Percentiles rank a stretch among this genome's conserved stretches.
These are phyloP conservation scores for Scalopus aquaticus DNA, from an alignment of 2,113 vertebrate genomes.

Conservation along the genomic window DNA sequence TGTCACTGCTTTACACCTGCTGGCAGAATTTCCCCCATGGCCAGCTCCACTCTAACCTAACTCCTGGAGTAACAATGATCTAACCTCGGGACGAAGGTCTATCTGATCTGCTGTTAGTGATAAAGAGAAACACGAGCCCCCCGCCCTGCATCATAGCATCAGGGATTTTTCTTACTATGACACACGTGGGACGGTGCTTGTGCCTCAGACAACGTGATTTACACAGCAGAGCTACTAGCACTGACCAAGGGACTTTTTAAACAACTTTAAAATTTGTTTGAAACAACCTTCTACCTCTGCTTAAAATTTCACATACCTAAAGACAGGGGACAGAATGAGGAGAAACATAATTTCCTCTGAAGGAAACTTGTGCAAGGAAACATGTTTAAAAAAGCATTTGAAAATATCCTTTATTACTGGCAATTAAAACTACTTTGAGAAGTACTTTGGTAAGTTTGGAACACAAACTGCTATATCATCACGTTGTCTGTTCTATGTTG, in stretches of 20 bases:
- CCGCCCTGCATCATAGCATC: neutral
- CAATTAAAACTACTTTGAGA: neutral
- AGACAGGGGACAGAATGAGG: fast-evolving
- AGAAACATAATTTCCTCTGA: constrained; percentile 6
- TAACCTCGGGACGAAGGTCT: neutral
- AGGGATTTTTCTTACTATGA: constrained; percentile 28
- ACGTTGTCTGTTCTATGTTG: neutral
- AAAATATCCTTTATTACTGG: neutral
- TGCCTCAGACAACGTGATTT: neutral
- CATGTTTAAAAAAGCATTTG: neutral
- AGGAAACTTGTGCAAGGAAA: constrained; percentile 53
- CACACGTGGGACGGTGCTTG: neutral
- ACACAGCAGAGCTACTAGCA: neutral
- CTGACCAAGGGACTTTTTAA: constrained; percentile 26
- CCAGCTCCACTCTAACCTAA: neutral
- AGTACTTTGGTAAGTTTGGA: constrained; percentile 48
- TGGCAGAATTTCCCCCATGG: neutral
- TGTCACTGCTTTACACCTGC: neutral
- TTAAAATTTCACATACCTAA: neutral
- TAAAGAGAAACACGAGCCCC: neutral
- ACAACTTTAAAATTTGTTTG: fast-evolving
- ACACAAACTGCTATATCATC: neutral
- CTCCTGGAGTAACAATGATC: neutral
- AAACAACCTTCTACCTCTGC: neutral
- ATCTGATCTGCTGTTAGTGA: neutral